phyloP scores from a whole-genome alignment of 2,113 vertebrate species.

The Dasypus novemcinctus region DNA sequence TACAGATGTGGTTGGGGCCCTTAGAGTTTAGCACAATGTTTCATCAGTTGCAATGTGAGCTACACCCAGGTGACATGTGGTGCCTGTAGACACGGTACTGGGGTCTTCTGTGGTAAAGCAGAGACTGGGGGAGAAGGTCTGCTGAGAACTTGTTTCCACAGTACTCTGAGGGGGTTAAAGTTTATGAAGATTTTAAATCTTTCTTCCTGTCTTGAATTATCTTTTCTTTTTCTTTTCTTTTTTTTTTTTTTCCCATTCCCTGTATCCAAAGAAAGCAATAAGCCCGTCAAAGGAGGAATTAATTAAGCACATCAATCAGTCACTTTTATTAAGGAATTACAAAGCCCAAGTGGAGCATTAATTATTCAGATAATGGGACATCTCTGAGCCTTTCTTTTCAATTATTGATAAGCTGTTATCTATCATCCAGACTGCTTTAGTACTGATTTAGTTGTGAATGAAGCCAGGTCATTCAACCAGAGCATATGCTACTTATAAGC shows the following conservation, averaged over 20 bases:
- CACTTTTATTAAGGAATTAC: conserved; percentile 91
- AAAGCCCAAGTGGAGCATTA: conserved; percentile 88
- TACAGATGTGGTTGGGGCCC: conserved; percentile 52
- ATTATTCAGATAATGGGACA: conserved; percentile 90
- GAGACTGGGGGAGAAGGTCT: background rate
- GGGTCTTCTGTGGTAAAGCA: conserved; percentile 50
- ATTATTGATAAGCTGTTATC: conserved; percentile 88
- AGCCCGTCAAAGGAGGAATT: conserved; percentile 87
- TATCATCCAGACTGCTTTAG: conserved; percentile 86
- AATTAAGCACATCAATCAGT: conserved; percentile 91
- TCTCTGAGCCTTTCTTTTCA: conserved; percentile 87
- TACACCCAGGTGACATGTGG: conserved; percentile 41
- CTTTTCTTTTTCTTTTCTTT: background rate
- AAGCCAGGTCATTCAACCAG: conserved; percentile 83
- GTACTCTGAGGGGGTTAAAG: conserved; percentile 72
- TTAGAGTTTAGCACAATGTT: conserved; percentile 73
- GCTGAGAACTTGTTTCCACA: conserved; percentile 50
- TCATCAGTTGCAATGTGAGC: conserved; percentile 67
- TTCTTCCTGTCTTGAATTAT: conserved; percentile 74
- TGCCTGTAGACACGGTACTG: background rate
- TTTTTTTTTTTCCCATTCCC: conserved; percentile 27
- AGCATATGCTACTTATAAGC: conserved; percentile 80
- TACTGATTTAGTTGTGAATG: conserved; percentile 85
- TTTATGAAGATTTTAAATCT: conserved; percentile 84
- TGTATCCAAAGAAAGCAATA: conserved; percentile 85